phyloP scores from a whole-genome alignment of 2,888 invertebrate species.

The Scrobipalpa costella region DNA sequence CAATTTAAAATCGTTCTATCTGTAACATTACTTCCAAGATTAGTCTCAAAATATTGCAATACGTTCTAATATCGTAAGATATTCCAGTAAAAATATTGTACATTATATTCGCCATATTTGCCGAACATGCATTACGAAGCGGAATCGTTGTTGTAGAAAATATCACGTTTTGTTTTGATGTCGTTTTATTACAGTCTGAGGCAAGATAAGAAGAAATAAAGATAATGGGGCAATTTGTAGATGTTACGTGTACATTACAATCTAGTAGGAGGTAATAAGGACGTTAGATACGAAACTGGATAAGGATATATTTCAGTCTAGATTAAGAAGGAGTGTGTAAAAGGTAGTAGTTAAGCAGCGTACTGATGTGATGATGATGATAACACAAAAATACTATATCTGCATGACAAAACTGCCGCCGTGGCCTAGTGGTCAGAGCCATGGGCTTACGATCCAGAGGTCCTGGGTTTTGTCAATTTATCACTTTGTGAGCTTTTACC shows the following conservation, averaged over 20 bases:
- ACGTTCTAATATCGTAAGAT: neutral
- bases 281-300: neutral
- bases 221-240: conserved; percentile 7
- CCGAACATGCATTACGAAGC: neutral
- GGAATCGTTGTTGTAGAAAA: neutral
- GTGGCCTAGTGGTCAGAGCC: too few relatives aligned
- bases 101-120: neutral
- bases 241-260: neutral
- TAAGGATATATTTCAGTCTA: neutral
- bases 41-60: neutral
- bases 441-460: too few relatives aligned
- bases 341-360: too few relatives aligned
- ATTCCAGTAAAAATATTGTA: neutral
- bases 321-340: neutral
- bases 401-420: too few relatives aligned
- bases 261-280: neutral
- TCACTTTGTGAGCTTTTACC: too few relatives aligned
- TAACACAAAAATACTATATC: too few relatives aligned
- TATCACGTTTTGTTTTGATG: conserved; percentile 9
- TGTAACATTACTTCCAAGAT: neutral
- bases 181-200: neutral
- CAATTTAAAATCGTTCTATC: too few relatives aligned
- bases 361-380: too few relatives aligned
- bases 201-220: neutral
- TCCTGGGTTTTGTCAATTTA: too few relatives aligned